Base-by-base conservation (phyloP, 2,888 invertebrate species). In the Drosophila engyochracea region DNA sequence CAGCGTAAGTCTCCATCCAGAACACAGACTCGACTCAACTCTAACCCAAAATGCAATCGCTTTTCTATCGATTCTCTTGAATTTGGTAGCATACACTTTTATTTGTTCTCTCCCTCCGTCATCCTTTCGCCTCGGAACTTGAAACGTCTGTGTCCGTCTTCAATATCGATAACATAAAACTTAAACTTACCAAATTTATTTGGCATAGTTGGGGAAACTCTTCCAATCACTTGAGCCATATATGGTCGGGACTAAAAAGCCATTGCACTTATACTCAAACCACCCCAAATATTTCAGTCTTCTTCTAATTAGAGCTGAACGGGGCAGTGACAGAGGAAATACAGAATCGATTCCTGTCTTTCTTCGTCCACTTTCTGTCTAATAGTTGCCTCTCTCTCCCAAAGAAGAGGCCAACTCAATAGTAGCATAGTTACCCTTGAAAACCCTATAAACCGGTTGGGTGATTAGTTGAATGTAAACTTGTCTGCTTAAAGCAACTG, bases 1-100 rank as follows among this genome's bases (percentile, higher is more conserved):
- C 93, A 93, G 89, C 93, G 92, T 92, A 92, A 91, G 92, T 89
- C 9, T 25, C 22, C 47, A 47, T 39, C 4, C 30, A 22, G 6
- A n/a, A n/a, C 12, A 10, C 19, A 12, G 14, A 67, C n/a, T n/a
- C 4, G 6, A 44, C 44, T 22, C 22, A 7, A 16, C 28, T 30
- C n/a, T n/a, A 12, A 16, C 30, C 30, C 22, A 41, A 30, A 52
- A 12, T 52, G 12, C 30, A 52, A 19, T 52, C n/a, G 28, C 10
- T 16, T 22, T 47, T 22, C 22, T 47, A 14, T 22, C 7, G 22
- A 47, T 22, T 47, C 14, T 47, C 16, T 22, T 22, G 7, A 47
- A 22, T 47, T 47, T 22, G 7, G 47, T 31, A 31, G 31, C 47
- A 7, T 14, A 3, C 14, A 47, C 14, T 47, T 47, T 47, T 22